Evolutionary conservation across 1,140 invertebrate species (phyloP), one percentile per base, ranked within the genome.

Genomic region (Cheumatopsyche charites): DNA sequence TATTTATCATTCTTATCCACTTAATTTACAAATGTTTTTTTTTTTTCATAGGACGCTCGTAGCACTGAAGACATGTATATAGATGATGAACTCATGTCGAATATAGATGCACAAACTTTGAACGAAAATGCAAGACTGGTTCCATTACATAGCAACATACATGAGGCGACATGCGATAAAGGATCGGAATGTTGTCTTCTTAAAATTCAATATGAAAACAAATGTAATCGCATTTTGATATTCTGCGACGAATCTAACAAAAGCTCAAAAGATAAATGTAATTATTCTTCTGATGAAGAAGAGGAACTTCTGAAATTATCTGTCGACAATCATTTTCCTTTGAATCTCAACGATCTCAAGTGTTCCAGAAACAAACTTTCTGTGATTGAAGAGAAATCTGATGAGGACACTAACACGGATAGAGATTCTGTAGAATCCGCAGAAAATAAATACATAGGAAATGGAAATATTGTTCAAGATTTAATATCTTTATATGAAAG

Each of bases 51-150:
- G 83, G 82, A 84, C 80, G 82, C 83, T 74, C 79, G 80, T 75
- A 84, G 82, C 76, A 85, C 83, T 1, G 83, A 85, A 65, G 83
- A 85, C 74, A 72, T 85, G 71, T 85, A 85, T 77, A 85, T 85
- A 67, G 83, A 85, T 74, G 83, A 85, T 76, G 83, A 85, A 23
- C 68, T 85, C 11, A 82, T 82, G 3, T 80, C 81, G 1, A 80
- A 84, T 15, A 79, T 81, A 78, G 81, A 84, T 71, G 70, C 67
- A n/a, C 72, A 76, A 17, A 82, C 80, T 75, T 82, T 84, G 65
- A 81, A 81, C 62, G 81, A 81, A 4, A 78, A 77, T 62, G 79
- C 83, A 70, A 79, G 80, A 49, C 74, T 83, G 23, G 80, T 83
- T 1, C 83, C 82, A 0, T 70, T 83, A 7, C 79, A 82, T 74